These are phyloP conservation scores for Syrphus vitripennis DNA, from an alignment of 2,888 invertebrate species.

Conservation along the genomic window DNA sequence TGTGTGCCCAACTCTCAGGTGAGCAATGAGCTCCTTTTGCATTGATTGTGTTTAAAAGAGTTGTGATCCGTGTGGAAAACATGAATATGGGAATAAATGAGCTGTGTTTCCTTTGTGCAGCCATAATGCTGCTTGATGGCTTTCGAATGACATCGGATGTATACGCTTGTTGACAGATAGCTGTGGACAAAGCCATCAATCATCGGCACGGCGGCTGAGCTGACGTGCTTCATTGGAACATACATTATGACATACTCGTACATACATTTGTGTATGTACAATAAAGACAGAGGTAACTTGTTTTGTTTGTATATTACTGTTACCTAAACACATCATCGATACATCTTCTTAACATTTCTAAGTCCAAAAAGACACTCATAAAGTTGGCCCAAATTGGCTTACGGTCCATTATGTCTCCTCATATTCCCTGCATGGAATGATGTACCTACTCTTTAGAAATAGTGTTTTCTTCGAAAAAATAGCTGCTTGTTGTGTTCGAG, in stretches of 20 bases:
- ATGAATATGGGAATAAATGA: conserved; percentile 69
- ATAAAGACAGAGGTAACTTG: background rate
- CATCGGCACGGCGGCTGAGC: conserved; percentile 70
- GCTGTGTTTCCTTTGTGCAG: conserved; percentile 66
- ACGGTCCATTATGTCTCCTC: conserved; percentile 35
- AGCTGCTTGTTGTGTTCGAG: conserved; percentile 25
- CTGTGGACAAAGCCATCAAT: conserved; percentile 77
- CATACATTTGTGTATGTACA: background rate
- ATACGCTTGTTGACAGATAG: conserved; percentile 79
- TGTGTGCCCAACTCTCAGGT: conserved; percentile 49
- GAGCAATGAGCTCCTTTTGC: conserved; percentile 62
- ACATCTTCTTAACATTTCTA: conserved; percentile 52
- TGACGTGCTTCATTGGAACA: conserved; percentile 58
- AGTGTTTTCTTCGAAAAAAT: conserved; percentile 9
- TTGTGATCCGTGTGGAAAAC: conserved; percentile 72
- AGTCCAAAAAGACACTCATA: conserved; percentile 11
- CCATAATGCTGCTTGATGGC: conserved; percentile 70
- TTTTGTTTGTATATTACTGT: conserved; percentile 39
- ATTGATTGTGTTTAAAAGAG: conserved; percentile 70
- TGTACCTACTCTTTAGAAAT: conserved; percentile 19
- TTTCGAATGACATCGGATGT: conserved; percentile 70
- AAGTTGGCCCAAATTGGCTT: conserved; percentile 50
- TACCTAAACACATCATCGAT: conserved; percentile 37
- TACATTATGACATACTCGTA: conserved; percentile 20
- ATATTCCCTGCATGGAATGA: conserved; percentile 5